Base-by-base conservation (phyloP, 2,888 invertebrate species). In the Melanargia galathea region DNA sequence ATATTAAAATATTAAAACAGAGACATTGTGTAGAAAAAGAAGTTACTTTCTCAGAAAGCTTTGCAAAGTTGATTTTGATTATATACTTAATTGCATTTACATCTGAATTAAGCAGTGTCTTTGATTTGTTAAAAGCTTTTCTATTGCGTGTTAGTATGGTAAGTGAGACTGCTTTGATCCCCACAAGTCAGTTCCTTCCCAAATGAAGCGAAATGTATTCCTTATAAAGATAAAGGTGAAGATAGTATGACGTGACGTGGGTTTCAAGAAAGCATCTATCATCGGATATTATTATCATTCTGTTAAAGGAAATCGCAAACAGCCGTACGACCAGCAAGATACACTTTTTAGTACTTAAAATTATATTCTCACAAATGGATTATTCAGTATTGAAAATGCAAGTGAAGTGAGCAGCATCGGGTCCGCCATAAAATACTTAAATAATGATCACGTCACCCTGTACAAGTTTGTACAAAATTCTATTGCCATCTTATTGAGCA, bases 201-300 rank as follows among this genome's bases (percentile, higher is more conserved):
- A 33, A 62, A 57, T 16, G 43, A 64, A 70, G 65, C 68, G 56
- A 40, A 64, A 70, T 71, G 63, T 65, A 55, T 52, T 66, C 64
- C 59, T 59, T 40, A 46, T 18, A 11, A 10, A 18, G 57, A 61
- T 59, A 62, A 66, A 58, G 51, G 62, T 56, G 62, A 63, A 60
- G 51, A 66, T 61, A 58, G 61, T 65, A 69, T 81, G 82, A 84
- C 82, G 81, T 74, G 80, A n/a, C n/a, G n/a, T n/a, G n/a, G 81
- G 80, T 79, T 74, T 66, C 71, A 75, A 73, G 74, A 68, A 70
- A 74, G 71, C 43, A 26, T 71, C 74, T 75, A 64, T 71, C 70
- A 73, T 59, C 40, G 72, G 74, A 76, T 74, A 82, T 82, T 81
- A 85, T 83, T 84, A 85, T 86, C 86, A 85, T 86, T 84, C 84